phyloP scores from a whole-genome alignment of 2,113 vertebrate species.

The Vulpes vulpes region DNA sequence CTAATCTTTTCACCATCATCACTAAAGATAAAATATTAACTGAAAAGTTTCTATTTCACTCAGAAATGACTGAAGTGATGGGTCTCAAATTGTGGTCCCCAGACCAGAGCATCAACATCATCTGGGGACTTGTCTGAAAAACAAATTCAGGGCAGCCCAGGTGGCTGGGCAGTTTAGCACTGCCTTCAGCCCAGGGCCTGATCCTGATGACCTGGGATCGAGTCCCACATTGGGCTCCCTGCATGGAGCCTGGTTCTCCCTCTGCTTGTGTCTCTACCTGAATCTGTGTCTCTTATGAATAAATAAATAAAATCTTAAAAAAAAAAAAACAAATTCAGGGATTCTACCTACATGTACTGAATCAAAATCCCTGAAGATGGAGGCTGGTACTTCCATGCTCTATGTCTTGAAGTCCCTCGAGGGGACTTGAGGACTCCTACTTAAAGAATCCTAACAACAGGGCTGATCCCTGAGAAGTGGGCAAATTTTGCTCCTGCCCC shows the following conservation, averaged over 20 bases:
- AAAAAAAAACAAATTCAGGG: background rate
- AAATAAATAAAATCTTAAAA: no score
- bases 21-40: background rate
- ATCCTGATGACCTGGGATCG: no score
- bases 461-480: background rate
- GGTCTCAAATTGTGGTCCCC: background rate
- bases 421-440: background rate
- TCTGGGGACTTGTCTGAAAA: background rate
- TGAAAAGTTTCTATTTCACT: background rate
- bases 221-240: no score
- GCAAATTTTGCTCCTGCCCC: background rate
- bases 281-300: no score
- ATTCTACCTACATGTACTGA: background rate
- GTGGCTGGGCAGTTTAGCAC: no score
- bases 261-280: no score
- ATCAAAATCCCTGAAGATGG: background rate
- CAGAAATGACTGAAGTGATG: background rate
- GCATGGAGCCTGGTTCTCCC: no score
- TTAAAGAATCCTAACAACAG: background rate
- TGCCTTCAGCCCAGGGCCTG: no score
- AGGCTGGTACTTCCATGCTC: background rate
- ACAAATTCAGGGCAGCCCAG: background rate
- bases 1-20: background rate
- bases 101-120: background rate
- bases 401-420: background rate